Evolutionary conservation across 2,888 invertebrate species (phyloP), one percentile per base, ranked within the genome.

Genomic region (Lasioglossum lativentre): DNA sequence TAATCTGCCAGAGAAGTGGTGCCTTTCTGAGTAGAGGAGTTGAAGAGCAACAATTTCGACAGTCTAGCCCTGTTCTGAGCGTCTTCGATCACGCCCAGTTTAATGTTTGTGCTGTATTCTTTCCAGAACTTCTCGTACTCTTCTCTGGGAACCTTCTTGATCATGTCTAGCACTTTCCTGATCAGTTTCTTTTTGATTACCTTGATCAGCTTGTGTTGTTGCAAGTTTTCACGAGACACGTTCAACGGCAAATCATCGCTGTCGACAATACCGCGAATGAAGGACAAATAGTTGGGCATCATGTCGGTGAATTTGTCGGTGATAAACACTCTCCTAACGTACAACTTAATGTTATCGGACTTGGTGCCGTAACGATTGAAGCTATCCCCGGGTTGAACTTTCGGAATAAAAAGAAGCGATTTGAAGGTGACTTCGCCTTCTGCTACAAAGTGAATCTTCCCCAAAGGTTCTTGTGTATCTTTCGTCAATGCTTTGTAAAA

Each of bases 391-490:
- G 99, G 99, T 94, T 99, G 98, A 56, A 97, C 96, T 95, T 97
- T 97, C 71, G 99, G 99, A 88, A 99, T 97, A 96, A 98, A 99
- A 86, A 99, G 96, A 89, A 99, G 96, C 82, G 99, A 98, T 95
- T 99, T 99, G 96, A 99, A 99, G 12, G 99, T 99, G 12, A 99
- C 99, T 96, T 99, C 99, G 87, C 99, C 99, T 96, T 99, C 99
- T 40, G 99, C 99, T 86, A 99, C 97, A 95, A 99, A 99, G 96
- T 99, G 99, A 8, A 98, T 98, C 94, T 97, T 97, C 4, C 98
- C 97, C 74, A 99, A 95, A 16, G 99, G 99, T 77, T 97, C 97
- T 82, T 97, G 96, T 2, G 96, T 95, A 95, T 99, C 99, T 96
- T 99, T 99, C 77, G 99, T 99, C 91, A 99, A 96, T 45, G 98